Base-by-base conservation (phyloP, 2,113 vertebrate species). In the Tylochromis polylepis region DNA sequence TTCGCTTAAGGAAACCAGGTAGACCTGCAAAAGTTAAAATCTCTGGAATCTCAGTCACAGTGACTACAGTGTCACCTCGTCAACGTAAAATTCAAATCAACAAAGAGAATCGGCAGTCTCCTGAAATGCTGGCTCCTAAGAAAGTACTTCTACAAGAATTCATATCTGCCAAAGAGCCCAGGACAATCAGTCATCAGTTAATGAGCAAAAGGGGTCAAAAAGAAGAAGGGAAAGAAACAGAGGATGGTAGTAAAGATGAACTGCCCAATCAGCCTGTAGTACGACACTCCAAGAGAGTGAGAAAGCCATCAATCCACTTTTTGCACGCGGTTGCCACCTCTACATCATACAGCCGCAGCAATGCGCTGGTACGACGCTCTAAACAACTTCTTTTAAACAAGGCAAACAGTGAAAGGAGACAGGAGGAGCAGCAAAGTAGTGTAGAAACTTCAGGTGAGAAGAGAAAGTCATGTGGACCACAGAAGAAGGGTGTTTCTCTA, bases 21-120 rank as follows among this genome's bases (percentile, higher is more conserved):
- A 96, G 98, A 92, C 98, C 97, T 56, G 97, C 98, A 85, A 98
- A 99, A 95, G 96, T 99, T 16, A 99, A 97, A 95, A 98, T 99
- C 82, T 98, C 98, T 4, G 98, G 98, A 78, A 98, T 99, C 92
- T 98, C 97, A 18, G 97, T 98, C 85, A 99, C 98, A 49, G 94
- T 98, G 89, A 97, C 95, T 46, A 97, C 97, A 77, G 94, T 97
- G 87, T 98, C 98, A 85, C 97, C 98, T 92, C 96, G 97, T 87
- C 97, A 97, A 92, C 97, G 97, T 81, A 97, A 97, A 96, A 97
- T 98, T 88, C 96, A 95, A 90, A 96, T 99, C 57, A 97, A 95
- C 85, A 97, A 96, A 57, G 96, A 97, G 22, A 90, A 96, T 87
- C 95, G 94, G 31, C 91, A 85, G 34, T 89, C 92, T 77, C 87